A percentile compares a stretch with the other conserved stretches of the same genome.
Evolutionary conservation across 2,113 vertebrate species (phyloP).

Genomic region (rat (Rattus norvegicus)): DNA sequence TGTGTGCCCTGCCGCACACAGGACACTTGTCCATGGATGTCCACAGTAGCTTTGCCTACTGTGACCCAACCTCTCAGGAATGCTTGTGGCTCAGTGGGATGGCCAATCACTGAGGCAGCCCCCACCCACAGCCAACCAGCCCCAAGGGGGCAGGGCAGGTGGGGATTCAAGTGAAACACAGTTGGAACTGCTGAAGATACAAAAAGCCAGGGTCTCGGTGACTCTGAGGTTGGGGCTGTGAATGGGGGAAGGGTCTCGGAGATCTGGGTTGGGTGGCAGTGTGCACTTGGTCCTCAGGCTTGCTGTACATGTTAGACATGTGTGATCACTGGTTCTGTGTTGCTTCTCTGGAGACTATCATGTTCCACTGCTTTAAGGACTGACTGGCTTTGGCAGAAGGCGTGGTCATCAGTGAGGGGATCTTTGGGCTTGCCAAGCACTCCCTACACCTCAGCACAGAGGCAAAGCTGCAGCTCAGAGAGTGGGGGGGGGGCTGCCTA

Average conservation of each 20-base stretch:
- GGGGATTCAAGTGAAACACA: neutral
- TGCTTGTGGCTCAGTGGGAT: neutral
- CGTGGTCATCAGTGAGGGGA: neutral
- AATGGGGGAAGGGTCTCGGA: neutral
- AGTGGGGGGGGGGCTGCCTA: neutral
- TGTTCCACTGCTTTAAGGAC: neutral
- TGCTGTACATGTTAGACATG: neutral
- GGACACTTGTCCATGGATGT: too few relatives aligned
- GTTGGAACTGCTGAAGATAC: neutral
- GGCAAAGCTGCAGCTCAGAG: neutral
- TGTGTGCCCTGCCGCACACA: rapidly evolving
- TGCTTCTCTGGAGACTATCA: neutral
- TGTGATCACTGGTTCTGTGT: neutral
- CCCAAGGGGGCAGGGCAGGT: neutral
- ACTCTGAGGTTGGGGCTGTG: neutral
- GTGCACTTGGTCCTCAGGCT: neutral
- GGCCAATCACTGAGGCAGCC: neutral
- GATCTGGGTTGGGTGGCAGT: neutral
- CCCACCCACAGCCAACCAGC: neutral
- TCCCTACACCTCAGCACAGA: neutral
- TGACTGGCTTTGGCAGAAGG: neutral
- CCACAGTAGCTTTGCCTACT: neutral
- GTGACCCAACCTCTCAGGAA: neutral
- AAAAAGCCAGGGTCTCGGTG: neutral
- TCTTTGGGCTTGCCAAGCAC: neutral